Evolutionary conservation across 1,140 invertebrate species (phyloP).

Genomic region (Tribolium madens): DNA sequence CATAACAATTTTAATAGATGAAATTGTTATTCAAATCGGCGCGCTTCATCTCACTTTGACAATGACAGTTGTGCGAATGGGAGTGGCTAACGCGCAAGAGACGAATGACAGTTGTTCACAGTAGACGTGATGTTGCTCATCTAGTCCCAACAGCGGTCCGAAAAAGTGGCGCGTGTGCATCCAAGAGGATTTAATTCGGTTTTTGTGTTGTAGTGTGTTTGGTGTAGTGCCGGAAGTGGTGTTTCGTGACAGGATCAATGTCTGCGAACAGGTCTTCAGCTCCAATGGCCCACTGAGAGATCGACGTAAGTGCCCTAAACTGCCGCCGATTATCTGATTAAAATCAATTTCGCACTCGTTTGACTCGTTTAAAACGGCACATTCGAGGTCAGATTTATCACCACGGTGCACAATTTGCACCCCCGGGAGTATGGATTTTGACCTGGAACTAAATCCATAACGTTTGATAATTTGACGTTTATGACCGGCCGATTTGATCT

Average conservation of each 20-base stretch:
- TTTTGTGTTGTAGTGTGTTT: background rate
- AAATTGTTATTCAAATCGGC: slow-evolving; percentile 4
- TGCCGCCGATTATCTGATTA: slow-evolving; percentile 56
- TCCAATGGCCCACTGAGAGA: background rate
- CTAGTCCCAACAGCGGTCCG: background rate
- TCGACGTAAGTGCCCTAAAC: slow-evolving; percentile 43
- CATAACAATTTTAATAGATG: slow-evolving; percentile 10
- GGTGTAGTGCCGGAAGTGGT: background rate
- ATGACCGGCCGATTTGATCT: no score
- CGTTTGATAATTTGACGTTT: no score
- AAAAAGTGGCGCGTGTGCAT: background rate
- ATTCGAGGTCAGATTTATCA: slow-evolving; percentile 58
- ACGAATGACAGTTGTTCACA: background rate
- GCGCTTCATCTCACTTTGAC: background rate
- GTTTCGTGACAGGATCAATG: slow-evolving; percentile 1
- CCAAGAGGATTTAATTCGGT: background rate
- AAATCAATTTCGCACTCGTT: slow-evolving; percentile 56
- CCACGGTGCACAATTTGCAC: background rate
- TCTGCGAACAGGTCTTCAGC: slow-evolving; percentile 1
- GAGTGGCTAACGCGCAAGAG: slow-evolving; percentile 3
- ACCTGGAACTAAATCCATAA: background rate
- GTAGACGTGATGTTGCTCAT: slow-evolving; percentile 10
- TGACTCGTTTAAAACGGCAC: slow-evolving; percentile 40
- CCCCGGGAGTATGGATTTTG: background rate
- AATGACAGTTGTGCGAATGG: background rate